Evolutionary conservation across 2,888 invertebrate species (phyloP).

Genomic region (Cryptocephalus primarius): DNA sequence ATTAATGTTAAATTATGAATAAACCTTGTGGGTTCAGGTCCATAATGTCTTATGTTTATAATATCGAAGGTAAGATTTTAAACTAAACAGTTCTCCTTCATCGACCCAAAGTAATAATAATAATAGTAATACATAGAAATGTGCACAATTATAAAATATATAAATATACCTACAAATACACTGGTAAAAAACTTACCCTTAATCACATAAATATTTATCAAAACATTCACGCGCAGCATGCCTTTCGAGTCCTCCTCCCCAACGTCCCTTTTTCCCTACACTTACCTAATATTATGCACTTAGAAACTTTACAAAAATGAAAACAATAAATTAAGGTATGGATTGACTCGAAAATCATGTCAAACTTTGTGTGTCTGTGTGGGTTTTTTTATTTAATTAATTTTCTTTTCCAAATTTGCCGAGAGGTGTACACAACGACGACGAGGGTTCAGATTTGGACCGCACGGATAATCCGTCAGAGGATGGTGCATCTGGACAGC

Average conservation of each 20-base stretch:
- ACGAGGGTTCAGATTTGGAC: constrained; percentile 13
- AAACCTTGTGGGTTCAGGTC: too few species aligned
- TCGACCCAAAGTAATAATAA: not conserved
- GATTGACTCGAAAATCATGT: constrained; percentile 5
- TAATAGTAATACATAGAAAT: not conserved
- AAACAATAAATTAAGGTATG: not conserved
- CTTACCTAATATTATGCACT: constrained; percentile 2
- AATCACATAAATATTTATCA: constrained; percentile 21
- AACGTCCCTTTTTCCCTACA: not conserved
- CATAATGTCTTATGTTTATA: too few species aligned
- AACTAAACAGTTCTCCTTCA: not conserved
- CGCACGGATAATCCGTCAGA: constrained; percentile 56
- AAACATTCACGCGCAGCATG: constrained; percentile 10
- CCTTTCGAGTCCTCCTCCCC: constrained; percentile 2
- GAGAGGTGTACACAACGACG: constrained; percentile 8
- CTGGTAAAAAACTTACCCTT: constrained; percentile 25
- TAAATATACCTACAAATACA: constrained; percentile 24
- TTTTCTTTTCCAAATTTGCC: not conserved
- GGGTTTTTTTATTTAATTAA: constrained; percentile 2
- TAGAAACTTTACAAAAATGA: not conserved
- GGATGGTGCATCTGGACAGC: constrained; percentile 77
- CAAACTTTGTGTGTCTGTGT: constrained; percentile 2
- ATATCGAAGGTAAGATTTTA: not conserved
- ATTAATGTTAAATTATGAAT: not conserved
- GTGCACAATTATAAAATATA: constrained; percentile 5